Conservation (phyloP, 2,888 invertebrate genomes). For the Taphrorychus bicolor region DNA sequence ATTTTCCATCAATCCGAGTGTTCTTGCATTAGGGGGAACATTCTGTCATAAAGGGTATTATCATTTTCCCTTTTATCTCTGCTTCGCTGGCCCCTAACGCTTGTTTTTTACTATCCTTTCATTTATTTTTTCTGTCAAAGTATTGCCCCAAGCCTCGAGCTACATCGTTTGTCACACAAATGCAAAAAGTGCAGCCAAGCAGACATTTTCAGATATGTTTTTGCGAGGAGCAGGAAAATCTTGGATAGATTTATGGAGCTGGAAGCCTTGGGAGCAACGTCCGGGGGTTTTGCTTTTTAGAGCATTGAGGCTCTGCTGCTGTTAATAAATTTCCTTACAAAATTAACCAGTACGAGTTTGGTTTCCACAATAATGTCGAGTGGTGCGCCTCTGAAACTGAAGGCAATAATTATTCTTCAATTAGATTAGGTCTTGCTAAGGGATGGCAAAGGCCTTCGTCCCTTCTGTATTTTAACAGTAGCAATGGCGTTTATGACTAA, state of each 20-base stretch:
- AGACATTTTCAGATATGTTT: not conserved
- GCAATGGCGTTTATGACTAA: slow-evolving; percentile 58
- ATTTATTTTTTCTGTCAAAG: slow-evolving; percentile 32
- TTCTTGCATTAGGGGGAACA: slow-evolving; percentile 37
- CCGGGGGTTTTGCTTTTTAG: not conserved
- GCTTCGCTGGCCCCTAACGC: slow-evolving; percentile 24
- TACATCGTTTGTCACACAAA: not conserved
- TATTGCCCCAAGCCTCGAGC: not conserved
- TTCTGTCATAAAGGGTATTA: slow-evolving; percentile 38
- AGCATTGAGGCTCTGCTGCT: not conserved
- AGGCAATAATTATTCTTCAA: slow-evolving; percentile 11
- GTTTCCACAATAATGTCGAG: too few species aligned
- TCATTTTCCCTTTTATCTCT: slow-evolving; percentile 39
- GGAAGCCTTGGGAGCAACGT: not conserved
- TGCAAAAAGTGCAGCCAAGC: not conserved
- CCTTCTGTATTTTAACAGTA: slow-evolving; percentile 54
- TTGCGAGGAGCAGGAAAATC: not conserved
- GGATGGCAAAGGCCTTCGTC: slow-evolving; percentile 26
- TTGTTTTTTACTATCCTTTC: slow-evolving; percentile 32
- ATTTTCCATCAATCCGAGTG: slow-evolving; percentile 38
- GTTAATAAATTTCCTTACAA: too few species aligned
- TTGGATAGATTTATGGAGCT: not conserved
- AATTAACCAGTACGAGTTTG: too few species aligned
- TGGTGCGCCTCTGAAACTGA: not conserved
- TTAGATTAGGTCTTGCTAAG: slow-evolving; percentile 16